Evolutionary conservation across 2,888 invertebrate genomes (phyloP).

Genomic region (Orthosia incerta): DNA sequence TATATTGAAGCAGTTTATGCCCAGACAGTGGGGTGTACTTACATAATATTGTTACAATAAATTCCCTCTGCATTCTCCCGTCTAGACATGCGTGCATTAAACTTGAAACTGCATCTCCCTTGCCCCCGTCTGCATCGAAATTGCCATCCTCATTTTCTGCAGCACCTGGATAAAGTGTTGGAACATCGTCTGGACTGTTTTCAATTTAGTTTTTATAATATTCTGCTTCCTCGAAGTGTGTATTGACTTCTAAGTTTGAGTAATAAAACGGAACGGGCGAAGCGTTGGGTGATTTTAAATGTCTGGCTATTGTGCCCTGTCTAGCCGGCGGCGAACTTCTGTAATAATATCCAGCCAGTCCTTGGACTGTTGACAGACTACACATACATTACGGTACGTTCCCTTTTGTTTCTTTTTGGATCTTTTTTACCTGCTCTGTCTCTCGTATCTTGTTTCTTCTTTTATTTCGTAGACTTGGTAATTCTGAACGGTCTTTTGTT

Average conservation of each 20-base stretch:
- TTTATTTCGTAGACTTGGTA: constrained; percentile 32
- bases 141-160: constrained; percentile 58
- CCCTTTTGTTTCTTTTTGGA: constrained; percentile 61
- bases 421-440: constrained; percentile 53
- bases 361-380: constrained; percentile 58
- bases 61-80: constrained; percentile 59
- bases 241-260: constrained; percentile 57
- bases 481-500: constrained; percentile 28
- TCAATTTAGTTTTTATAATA: constrained; percentile 63
- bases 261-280: constrained; percentile 64
- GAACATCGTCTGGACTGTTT: constrained; percentile 68
- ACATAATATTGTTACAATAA: constrained; percentile 64
- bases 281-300: constrained; percentile 60
- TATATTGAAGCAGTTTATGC: constrained; percentile 42
- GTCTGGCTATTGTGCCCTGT: constrained; percentile 66
- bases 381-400: constrained; percentile 51
- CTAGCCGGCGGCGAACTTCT: constrained; percentile 64
- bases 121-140: constrained; percentile 62
- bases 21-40: constrained; percentile 42
- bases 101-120: constrained; percentile 63
- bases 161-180: constrained; percentile 49
- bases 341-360: constrained; percentile 64
- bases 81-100: constrained; percentile 80
- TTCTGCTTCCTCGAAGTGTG: constrained; percentile 53
- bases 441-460: constrained; percentile 40